Evolutionary conservation across 2,113 vertebrate genomes (phyloP).

Genomic region (Anarrhichthys ocellatus): DNA sequence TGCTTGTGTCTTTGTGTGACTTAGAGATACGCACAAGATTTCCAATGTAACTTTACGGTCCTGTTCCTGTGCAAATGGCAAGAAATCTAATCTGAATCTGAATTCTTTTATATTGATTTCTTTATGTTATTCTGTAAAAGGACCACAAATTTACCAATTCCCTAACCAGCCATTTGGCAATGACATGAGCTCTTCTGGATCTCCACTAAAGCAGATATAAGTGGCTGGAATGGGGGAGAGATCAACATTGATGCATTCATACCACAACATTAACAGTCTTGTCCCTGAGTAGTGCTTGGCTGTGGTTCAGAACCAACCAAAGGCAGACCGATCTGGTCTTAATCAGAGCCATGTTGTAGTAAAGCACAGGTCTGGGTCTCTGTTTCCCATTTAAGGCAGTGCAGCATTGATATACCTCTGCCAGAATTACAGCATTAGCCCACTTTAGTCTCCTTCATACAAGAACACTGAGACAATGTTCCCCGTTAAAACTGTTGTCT

Average conservation of each 20-base stretch:
- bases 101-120: background rate
- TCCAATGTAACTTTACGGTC: no score
- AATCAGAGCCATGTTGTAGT: conserved; percentile 82
- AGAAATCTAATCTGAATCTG: background rate
- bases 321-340: conserved; percentile 79
- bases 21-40: no score
- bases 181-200: background rate
- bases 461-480: conserved; percentile 68
- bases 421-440: conserved; percentile 72
- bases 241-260: conserved; percentile 57
- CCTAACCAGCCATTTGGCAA: background rate
- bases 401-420: conserved; percentile 66
- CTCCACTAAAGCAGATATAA: conserved; percentile 16
- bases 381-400: conserved; percentile 86
- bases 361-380: conserved; percentile 76
- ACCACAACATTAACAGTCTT: conserved; percentile 61
- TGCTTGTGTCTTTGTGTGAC: background rate
- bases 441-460: conserved; percentile 67
- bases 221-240: conserved; percentile 20
- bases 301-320: conserved; percentile 67
- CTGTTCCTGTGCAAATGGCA: no score
- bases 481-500: conserved; percentile 5
- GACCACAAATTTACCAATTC: background rate
- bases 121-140: conserved; percentile 3
- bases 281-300: conserved; percentile 72